Evolutionary conservation across 2,113 vertebrate species (phyloP), one percentile per base, ranked within the genome.

Genomic region (Petrocephalus zakoni): DNA sequence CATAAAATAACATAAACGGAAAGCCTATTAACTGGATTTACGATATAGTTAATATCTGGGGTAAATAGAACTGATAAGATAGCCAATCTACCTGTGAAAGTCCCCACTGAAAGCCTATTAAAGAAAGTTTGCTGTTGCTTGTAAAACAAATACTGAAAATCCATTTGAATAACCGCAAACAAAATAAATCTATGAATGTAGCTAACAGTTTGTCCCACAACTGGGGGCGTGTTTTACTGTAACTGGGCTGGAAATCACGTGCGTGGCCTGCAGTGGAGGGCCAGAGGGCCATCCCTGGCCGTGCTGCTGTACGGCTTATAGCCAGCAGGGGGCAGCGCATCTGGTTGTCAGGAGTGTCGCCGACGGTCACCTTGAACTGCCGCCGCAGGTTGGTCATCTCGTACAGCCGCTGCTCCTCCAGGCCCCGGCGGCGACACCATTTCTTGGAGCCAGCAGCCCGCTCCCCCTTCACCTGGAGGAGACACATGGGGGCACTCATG

Each of bases 361-460:
- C 53, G 15, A 2, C 9, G 5, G 4, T 81, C 88, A 96, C 98
- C 95, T 96, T 97, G 90, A 98, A 99, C 92, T 99, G 98, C 25
- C 96, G 94, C 64, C 97, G 95, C 4, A 99, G 94, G 93, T 99
- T 98, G 92, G 97, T 95, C 87, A 97, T 97, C 90, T 99, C 97
- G 0, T 99, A 99, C 0, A 99, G 94, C 2, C 97, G 95, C n/a
- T 99, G 97, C 85, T 99, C 97, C 92, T 98, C 97, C 84, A 99
- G 68, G 0, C 97, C 97, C 1, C 96, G 95, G 8, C 94, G 95
- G 34, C 96, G 95, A 90, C 98, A 98, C 98, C 97, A 99, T 49
- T 95, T 96, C 51, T 96, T 96, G 0, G 97, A 97, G 52, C 90
- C 91, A 0, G 93, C 90, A 0, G 95, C 92, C 22, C 94, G 91